Evolutionary conservation across 2,888 invertebrate species (phyloP), one percentile per base, ranked within the genome.

Genomic region (Agonopterix subpropinquella): DNA sequence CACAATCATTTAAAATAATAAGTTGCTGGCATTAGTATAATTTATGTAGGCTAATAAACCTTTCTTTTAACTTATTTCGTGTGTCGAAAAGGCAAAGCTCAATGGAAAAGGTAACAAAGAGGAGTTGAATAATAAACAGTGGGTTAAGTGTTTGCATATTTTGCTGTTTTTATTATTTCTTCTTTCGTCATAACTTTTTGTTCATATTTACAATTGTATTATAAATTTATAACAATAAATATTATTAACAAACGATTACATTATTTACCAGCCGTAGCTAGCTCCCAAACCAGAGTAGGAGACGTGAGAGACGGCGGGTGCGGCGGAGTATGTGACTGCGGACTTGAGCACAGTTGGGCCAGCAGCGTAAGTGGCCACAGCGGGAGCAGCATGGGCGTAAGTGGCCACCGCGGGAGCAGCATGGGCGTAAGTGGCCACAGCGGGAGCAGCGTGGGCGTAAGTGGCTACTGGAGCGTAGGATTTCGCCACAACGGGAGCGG

Each of bases 241-340:
- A 47, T 43, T 59, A 59, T 58, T 56, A 56, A 57, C 60, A 60
- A 50, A 48, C 28, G 51, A 49, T 11, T 35, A 44, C 11, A 11
- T 41, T 11, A 10, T 57, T 73, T 67, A 84, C 85, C 85, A 85
- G 47, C 82, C 85, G 61, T 85, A 85, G 67, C 70, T 77, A 53
- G 76, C 74, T 50, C 82, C 92, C 45, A 91, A 85, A 49, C 92
- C 92, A 53, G 90, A 79, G 85, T 92, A 93, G 55, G 90, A 80
- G 59, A 91, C 90, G 70, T 92, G 92, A 46, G 93, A 91, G 15
- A 92, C 92, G 50, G 89, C 88, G 46, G 90, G 89, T 43, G 91
- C 90, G 41, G 92, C 90, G 18, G 87, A 86, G 78, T 90, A 90
- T 46, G 68, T 71, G 11, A 61, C 57, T 49, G 79, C 73, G 42